Base-by-base conservation (phyloP, 2,888 invertebrate species). In the Stratiomys singularior region DNA sequence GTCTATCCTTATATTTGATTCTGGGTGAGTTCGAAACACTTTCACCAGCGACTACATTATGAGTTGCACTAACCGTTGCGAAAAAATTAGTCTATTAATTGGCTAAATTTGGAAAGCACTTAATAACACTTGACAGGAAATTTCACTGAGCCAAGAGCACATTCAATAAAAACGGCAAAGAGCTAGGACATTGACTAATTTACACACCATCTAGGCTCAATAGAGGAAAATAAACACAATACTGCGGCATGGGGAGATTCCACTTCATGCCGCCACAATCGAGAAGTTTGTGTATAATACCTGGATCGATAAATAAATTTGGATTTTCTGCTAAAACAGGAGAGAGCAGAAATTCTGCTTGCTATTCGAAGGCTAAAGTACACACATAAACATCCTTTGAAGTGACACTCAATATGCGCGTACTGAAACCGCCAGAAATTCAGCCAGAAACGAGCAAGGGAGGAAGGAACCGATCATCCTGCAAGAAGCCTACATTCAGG, bases 241-340 rank as follows among this genome's bases (percentile, higher is more conserved):
- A 30, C 28, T 58, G 28, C 30, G 58, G 58, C 9, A 21, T 37
- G 58, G 30, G 46, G 28, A 18, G 72, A 28, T 30, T 18, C 18
- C 47, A 25, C 47, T 71, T 27, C 1, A 47, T 27, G n/a, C 23
- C 44, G 67, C 67, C 30, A 25, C 23, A 23, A 21, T 28, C 30
- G 23, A 46, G 21, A 4, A 67, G 7, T 23, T 67, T 18, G 44
- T 44, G 21, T 37, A 67, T 44, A 67, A 67, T 23, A 46, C 15
- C 28, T 58, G 72, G 72, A 72, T 72, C 72, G 72, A 72, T 72
- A 72, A 58, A 30, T 58, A 46, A 58, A 52, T 30, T 56, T 18
- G 9, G 58, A 72, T 28, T 60, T n/a, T 13, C 25, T 72, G 37
- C 28, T n/a, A 15, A 28, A 52, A 30, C 56, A 56, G 30, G 72